Evolutionary conservation across 2,797 vertebrate species (phyloP).

Genomic region (Acrossocheilus wenchowensis): DNA sequence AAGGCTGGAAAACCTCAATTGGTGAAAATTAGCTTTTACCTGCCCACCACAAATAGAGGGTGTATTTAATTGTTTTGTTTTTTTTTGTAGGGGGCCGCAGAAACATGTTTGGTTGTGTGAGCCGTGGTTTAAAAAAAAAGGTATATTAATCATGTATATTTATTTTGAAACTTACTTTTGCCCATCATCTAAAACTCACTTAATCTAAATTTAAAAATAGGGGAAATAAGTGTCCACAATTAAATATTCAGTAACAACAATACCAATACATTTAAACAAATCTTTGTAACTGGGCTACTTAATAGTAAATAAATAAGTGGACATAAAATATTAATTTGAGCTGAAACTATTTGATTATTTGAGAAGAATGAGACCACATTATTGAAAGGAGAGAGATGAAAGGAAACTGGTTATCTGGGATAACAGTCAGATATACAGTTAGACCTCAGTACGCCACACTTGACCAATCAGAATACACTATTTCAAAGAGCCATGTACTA

Average conservation of each 20-base stretch:
- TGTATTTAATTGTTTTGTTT: no score
- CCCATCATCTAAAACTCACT: background rate
- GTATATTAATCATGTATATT: no score
- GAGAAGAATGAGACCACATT: background rate
- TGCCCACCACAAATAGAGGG: background rate
- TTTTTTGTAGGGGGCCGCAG: no score
- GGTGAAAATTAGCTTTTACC: no score
- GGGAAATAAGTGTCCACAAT: no score
- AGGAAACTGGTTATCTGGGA: background rate
- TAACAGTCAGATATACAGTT: background rate
- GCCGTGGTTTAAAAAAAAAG: no score
- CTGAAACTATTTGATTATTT: background rate
- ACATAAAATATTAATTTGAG: background rate
- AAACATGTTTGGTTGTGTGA: no score
- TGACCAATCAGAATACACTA: background rate
- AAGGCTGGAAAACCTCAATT: background rate
- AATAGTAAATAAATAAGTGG: background rate
- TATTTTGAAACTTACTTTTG: background rate
- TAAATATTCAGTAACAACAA: background rate
- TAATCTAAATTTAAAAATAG: background rate
- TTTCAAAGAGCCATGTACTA: background rate
- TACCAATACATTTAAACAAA: background rate
- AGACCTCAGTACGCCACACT: background rate
- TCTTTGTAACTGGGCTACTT: background rate
- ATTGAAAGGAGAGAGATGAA: background rate